Evolutionary conservation across 2,113 vertebrate species (phyloP), one percentile per base, ranked within the genome.

Genomic region (Pseudorasbora parva): DNA sequence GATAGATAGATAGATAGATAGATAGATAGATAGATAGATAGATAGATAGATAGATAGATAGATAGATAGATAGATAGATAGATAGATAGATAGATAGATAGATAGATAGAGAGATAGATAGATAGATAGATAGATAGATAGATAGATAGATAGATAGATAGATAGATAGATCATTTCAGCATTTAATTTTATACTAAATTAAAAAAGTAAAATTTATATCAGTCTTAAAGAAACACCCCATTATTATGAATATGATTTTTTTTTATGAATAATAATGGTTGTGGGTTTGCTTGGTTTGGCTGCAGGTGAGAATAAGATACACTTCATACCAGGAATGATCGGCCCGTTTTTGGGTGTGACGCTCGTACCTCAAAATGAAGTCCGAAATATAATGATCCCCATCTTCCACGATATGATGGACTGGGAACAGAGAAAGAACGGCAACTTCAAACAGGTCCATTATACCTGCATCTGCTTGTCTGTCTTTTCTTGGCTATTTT

Each of bases 401-500:
- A 99, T 99, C 87, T 99, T 99, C 92, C 98, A 99, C 7, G 98
- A 99, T 91, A 99, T 99, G 97, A 99, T 99, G 98, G 97, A 99
- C 93, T 99, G 98, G 96, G 98, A 99, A 85, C 98, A 99, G 84
- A 95, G 97, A 78, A 98, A 98, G 91, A 98, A 99, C 0, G 98
- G 98, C 54, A 98, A 96, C 94, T 99, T 99, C 90, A 99, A 99
- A 88, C 98, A 99, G 96, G 98, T 96, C 86, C 76, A 82, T 49
- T 49, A 74, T 49, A 51, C 71, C n/a, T 19, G 68, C 68, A 7
- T 14, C n/a, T 60, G 9, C 33, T 23, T 69, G 25, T 59, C 11
- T 49, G 15, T 33, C 33, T 64, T n/a, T 49, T 47, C 21, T 45
- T 23, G 23, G 11, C 23, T 68, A 1, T 69, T 9, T 84, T 19